phyloP scores from a whole-genome alignment of 2,888 invertebrate genomes.

The Chrysina gloriosa region DNA sequence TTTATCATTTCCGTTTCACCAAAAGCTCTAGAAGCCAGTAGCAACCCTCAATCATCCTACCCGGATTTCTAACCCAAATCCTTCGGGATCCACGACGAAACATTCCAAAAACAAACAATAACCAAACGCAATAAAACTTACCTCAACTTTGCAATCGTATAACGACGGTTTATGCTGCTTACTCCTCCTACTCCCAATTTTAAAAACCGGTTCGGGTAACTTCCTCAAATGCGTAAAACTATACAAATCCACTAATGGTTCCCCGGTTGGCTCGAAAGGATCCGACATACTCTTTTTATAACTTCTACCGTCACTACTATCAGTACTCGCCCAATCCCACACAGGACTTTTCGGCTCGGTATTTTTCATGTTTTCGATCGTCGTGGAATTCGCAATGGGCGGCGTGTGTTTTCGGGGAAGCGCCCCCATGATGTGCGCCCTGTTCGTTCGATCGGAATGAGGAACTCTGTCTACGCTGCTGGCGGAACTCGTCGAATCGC shows the following conservation, averaged over 20 bases:
- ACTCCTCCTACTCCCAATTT: constrained; percentile 41
- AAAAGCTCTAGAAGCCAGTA: too few relatives aligned
- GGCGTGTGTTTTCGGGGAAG: constrained; percentile 19
- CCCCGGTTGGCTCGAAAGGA: constrained; percentile 51
- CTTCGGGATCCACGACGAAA: too few relatives aligned
- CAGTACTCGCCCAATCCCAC: constrained; percentile 42
- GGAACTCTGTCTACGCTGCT: constrained; percentile 31
- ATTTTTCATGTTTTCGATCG: constrained; percentile 36
- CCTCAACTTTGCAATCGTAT: constrained; percentile 57
- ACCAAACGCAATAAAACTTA: constrained; percentile 48
- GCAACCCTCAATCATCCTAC: too few relatives aligned
- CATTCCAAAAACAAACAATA: too few relatives aligned
- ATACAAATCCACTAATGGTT: constrained; percentile 55
- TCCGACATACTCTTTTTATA: not conserved
- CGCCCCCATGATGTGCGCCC: constrained; percentile 34
- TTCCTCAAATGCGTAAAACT: constrained; percentile 55
- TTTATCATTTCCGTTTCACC: too few relatives aligned
- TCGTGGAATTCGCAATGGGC: constrained; percentile 18
- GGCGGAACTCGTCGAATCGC: constrained; percentile 27
- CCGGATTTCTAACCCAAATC: too few relatives aligned
- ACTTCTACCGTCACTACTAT: constrained; percentile 10
- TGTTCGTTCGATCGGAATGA: constrained; percentile 40
- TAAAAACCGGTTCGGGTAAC: constrained; percentile 53
- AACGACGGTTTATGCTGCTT: constrained; percentile 44
- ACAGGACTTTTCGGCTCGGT: constrained; percentile 32